phyloP scores from a whole-genome alignment of 2,113 vertebrate genomes.

The Sinocyclocheilus maitianheensis region DNA sequence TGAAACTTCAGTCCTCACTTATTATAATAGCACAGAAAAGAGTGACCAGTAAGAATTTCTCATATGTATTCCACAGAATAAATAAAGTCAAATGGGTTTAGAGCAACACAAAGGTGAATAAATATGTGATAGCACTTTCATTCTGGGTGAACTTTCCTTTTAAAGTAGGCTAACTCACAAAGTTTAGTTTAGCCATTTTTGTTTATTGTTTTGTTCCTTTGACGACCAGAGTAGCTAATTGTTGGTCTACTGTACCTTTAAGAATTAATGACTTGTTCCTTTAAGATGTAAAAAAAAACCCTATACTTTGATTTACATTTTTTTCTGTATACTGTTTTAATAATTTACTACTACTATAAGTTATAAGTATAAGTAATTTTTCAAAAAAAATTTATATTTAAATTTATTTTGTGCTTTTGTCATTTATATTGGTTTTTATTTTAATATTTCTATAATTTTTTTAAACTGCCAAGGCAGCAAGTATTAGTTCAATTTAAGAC shows the following conservation, averaged over 20 bases:
- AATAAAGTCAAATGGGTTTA: neutral
- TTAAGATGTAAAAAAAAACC: too few relatives aligned
- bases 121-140: neutral
- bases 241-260: slow-evolving; percentile 4
- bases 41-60: neutral
- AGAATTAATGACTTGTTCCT: neutral
- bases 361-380: too few relatives aligned
- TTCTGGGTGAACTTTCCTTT: neutral
- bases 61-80: neutral
- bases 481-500: too few relatives aligned
- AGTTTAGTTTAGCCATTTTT: neutral
- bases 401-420: too few relatives aligned
- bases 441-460: too few relatives aligned
- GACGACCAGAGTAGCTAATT: neutral
- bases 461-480: too few relatives aligned
- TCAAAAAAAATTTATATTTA: too few relatives aligned
- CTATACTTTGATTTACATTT: too few relatives aligned
- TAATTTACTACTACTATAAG: too few relatives aligned
- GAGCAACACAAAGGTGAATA: neutral
- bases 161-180: neutral
- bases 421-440: too few relatives aligned
- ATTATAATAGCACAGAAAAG: neutral
- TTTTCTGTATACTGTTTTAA: too few relatives aligned
- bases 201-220: neutral
- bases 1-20: neutral